These are phyloP conservation scores for Subanguina moxae DNA, from an alignment of 1,140 invertebrate genomes.

Conservation along the genomic window DNA sequence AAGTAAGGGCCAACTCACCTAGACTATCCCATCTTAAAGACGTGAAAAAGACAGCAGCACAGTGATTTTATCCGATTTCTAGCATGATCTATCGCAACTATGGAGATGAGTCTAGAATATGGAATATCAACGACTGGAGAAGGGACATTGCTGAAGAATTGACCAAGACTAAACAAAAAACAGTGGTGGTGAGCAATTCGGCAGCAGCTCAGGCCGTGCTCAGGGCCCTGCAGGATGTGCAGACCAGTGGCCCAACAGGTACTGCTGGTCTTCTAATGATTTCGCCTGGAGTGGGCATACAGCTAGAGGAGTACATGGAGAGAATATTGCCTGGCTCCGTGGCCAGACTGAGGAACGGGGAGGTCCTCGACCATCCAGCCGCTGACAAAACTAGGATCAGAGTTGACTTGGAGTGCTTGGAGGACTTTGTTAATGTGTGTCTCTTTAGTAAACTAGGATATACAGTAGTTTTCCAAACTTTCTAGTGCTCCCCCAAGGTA, in stretches of 20 bases:
- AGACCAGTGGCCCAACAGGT: background rate
- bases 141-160: conserved; percentile 17
- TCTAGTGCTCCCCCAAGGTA: background rate
- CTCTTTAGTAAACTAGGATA: background rate
- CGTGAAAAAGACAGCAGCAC: too few relatives aligned
- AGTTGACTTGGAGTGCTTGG: conserved; percentile 19
- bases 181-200: conserved; percentile 19
- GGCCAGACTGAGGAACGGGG: conserved; percentile 1
- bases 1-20: too few relatives aligned
- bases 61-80: background rate
- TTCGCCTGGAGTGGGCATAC: conserved; percentile 26
- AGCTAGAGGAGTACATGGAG: conserved; percentile 25
- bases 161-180: background rate
- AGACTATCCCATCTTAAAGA: too few relatives aligned
- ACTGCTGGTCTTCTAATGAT: conserved; percentile 20
- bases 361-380: conserved; percentile 20
- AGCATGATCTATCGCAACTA: conserved; percentile 20
- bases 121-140: conserved; percentile 26
- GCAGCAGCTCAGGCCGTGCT: conserved; percentile 28
- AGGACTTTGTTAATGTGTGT: conserved; percentile 23
- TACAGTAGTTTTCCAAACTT: background rate
- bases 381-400: conserved; percentile 20
- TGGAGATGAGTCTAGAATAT: conserved; percentile 12
- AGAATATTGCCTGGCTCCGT: conserved; percentile 19
- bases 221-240: conserved; percentile 14